Conservation (phyloP, 1,140 invertebrate genomes). For the Steinernema feltiae region DNA sequence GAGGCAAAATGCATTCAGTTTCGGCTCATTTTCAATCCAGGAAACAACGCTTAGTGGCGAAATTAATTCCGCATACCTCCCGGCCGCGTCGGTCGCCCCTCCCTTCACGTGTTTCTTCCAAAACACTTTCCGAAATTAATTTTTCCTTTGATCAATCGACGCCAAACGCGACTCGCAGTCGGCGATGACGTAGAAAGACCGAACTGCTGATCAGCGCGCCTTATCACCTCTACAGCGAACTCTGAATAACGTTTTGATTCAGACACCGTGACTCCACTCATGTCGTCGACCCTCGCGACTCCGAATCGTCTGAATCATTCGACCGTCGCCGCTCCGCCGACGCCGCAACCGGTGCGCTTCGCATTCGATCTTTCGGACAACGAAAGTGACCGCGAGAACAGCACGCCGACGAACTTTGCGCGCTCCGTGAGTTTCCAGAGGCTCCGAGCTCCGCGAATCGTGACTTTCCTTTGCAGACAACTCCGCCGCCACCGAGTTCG, state of each 20-base stretch:
- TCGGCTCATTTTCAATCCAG: too few species aligned
- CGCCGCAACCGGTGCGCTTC: neutral
- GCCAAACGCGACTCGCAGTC: neutral
- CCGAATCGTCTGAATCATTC: neutral
- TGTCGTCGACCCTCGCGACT: neutral
- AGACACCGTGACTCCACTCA: neutral
- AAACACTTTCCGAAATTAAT: neutral
- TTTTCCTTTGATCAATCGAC: slow-evolving; percentile 5
- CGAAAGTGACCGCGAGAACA: slow-evolving; percentile 5
- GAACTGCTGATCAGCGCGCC: neutral
- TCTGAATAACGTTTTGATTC: neutral
- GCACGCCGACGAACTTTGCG: neutral
- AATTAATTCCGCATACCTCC: too few species aligned
- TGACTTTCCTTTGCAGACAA: neutral
- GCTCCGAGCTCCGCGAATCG: neutral
- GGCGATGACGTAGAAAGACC: slow-evolving; percentile 1
- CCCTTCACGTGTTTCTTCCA: neutral
- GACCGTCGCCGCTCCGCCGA: neutral
- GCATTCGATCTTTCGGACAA: slow-evolving; percentile 1
- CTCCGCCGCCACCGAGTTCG: neutral
- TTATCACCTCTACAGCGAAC: neutral
- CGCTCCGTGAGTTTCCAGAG: neutral
- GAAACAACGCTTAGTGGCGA: too few species aligned
- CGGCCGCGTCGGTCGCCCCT: neutral
- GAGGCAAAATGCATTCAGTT: too few species aligned